phyloP scores from a whole-genome alignment of 2,113 vertebrate genomes.

The Megatriorchis doriae region DNA sequence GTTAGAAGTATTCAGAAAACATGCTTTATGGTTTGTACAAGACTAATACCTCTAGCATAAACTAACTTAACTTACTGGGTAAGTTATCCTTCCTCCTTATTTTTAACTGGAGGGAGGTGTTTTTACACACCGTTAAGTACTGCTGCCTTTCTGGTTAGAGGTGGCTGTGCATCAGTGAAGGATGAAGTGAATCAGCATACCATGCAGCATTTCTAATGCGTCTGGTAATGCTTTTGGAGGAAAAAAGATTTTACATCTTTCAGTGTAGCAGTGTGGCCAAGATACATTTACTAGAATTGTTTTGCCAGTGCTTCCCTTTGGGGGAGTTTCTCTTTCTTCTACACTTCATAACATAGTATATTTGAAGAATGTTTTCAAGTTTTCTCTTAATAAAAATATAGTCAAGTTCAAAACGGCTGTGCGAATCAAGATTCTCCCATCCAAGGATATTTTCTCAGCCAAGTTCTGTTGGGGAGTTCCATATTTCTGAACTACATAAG shows the following conservation, averaged over 20 bases:
- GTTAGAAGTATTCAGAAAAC: not conserved
- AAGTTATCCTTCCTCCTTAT: not conserved
- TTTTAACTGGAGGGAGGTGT: not conserved
- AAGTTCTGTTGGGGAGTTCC: not conserved
- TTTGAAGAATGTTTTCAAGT: not conserved
- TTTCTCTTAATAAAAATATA: not conserved
- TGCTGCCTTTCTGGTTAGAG: not conserved
- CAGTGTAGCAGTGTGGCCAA: not conserved
- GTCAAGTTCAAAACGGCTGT: not conserved
- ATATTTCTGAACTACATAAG: not conserved
- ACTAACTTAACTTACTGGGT: not conserved
- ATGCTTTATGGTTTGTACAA: not conserved
- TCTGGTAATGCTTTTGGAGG: not conserved
- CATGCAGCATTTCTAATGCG: not conserved
- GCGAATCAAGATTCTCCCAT: not conserved
- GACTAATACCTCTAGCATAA: not conserved
- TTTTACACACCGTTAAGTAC: not conserved
- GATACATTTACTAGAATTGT: not conserved
- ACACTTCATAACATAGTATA: not conserved
- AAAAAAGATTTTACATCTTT: not conserved
- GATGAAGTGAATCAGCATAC: not conserved
- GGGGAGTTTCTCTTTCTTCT: not conserved
- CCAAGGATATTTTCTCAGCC: not conserved
- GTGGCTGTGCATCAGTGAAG: not conserved
- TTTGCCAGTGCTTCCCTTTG: not conserved